phyloP scores from a whole-genome alignment of 2,113 vertebrate species.

The Elaphurus davidianus region DNA sequence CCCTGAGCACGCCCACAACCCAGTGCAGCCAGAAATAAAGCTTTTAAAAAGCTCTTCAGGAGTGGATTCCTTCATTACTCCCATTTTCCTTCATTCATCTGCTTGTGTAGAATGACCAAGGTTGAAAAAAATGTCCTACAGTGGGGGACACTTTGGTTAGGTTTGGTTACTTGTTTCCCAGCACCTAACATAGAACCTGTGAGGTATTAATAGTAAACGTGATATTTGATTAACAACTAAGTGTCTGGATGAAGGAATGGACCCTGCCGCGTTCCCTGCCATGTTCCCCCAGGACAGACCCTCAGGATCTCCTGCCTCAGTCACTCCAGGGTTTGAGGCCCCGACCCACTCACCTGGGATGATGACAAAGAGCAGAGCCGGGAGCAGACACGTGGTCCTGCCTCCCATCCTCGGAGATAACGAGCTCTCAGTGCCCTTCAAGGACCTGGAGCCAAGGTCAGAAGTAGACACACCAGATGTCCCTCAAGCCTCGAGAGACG shows the following conservation, averaged over 20 bases:
- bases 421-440: not conserved
- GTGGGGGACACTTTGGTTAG: not conserved
- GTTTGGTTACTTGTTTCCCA: not conserved
- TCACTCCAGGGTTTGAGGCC: not conserved
- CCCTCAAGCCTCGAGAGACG: too few species aligned
- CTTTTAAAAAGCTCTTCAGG: not conserved
- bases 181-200: not conserved
- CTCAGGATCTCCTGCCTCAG: too few species aligned
- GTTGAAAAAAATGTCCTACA: not conserved
- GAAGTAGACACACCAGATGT: accelerated
- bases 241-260: not conserved
- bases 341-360: not conserved
- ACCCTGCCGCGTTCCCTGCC: not conserved
- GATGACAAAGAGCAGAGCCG: not conserved
- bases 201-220: not conserved
- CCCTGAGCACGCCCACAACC: not conserved
- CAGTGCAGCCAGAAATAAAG: not conserved
- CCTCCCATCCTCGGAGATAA: not conserved
- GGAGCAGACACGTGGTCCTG: not conserved
- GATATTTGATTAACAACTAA: not conserved
- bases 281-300: not conserved
- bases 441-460: not conserved
- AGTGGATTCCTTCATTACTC: not conserved
- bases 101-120: not conserved
- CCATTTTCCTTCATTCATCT: not conserved